Percentiles rank a stretch among this genome's conserved stretches.
Conservation (phyloP, 2,797 vertebrate species). For the Serranus cabrilla region DNA sequence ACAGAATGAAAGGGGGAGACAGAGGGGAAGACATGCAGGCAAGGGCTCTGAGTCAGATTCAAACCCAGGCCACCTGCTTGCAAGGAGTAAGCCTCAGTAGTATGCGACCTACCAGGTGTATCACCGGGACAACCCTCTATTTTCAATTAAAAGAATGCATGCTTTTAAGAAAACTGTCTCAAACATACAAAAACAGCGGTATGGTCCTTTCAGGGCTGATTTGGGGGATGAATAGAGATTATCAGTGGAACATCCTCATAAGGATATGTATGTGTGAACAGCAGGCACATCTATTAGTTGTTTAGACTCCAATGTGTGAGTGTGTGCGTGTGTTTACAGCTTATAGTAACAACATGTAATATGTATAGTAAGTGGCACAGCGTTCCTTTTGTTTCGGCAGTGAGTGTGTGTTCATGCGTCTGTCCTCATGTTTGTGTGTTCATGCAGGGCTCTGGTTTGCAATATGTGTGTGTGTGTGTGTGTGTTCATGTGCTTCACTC, state of each 20-base stretch:
- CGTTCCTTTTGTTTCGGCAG: constrained; percentile 27
- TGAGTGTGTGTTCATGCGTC: constrained; percentile 47
- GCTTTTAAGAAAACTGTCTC: neutral
- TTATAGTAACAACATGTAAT: neutral
- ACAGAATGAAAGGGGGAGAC: too few species aligned
- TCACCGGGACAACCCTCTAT: too few species aligned
- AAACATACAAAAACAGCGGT: neutral
- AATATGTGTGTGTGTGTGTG: neutral
- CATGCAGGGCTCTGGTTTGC: constrained; percentile 49
- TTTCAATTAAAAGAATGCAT: too few species aligned
- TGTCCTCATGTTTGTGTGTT: constrained; percentile 13
- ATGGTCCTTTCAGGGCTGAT: neutral
- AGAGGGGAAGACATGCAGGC: too few species aligned
- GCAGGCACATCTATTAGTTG: constrained; percentile 39
- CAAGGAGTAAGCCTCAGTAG: too few species aligned
- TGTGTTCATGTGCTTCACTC: neutral
- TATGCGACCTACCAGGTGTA: too few species aligned
- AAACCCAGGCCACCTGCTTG: too few species aligned
- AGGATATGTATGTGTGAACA: constrained; percentile 8
- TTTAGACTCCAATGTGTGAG: constrained; percentile 7
- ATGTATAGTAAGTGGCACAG: constrained; percentile 19
- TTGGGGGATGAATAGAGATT: neutral
- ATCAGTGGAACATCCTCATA: neutral
- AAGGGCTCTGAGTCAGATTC: too few species aligned
- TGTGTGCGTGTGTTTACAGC: constrained; percentile 3